Base-by-base conservation (phyloP, 2,888 invertebrate genomes). In the Ectropis crepuscularia region DNA sequence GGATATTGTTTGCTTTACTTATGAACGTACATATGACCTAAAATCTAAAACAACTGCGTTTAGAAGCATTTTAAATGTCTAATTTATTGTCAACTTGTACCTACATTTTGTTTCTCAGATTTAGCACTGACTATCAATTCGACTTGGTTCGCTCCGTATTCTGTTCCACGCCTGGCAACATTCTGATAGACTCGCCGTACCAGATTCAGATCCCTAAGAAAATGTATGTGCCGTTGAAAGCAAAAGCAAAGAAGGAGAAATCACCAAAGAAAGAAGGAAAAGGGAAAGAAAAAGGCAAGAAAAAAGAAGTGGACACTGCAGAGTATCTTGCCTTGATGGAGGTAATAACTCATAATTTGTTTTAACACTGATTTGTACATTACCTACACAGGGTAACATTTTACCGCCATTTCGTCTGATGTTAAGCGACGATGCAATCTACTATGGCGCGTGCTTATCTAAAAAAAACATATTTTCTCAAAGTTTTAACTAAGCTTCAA, bases 51-150 rank as follows among this genome's bases (percentile, higher is more conserved):
- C 16, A 28, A 28, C 4, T 28, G 16, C 16, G 16, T 28, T 4
- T 28, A 4, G 16, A n/a, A n/a, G n/a, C n/a, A n/a, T n/a, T n/a
- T n/a, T 12, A 45, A 12, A 45, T 6, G 6, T 12, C 11, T 8
- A 11, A 11, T 45, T 45, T 6, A 45, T 8, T n/a, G n/a, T n/a
- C n/a, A n/a, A 28, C 16, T 28, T 28, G 16, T 28, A 2, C 16
- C 2, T n/a, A n/a, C n/a, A n/a, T n/a, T 55, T 37, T 53, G 45
- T 6, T 16, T 59, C 12, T 6, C 71, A 92, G 92, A 42, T 90
- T 92, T 74, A 89, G 91, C 65, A 85, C 90, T 0, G 92, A 92
- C 62, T 92, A 85, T 68, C 92, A 92, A 64, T 92, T 85, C 75
- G 73, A 90, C 16, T 63, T 92, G 2, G 81, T 92, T 0, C 83